Evolutionary conservation across 2,888 invertebrate species (phyloP), one percentile per base, ranked within the genome.

Genomic region (Chymomyza fuscimana): DNA sequence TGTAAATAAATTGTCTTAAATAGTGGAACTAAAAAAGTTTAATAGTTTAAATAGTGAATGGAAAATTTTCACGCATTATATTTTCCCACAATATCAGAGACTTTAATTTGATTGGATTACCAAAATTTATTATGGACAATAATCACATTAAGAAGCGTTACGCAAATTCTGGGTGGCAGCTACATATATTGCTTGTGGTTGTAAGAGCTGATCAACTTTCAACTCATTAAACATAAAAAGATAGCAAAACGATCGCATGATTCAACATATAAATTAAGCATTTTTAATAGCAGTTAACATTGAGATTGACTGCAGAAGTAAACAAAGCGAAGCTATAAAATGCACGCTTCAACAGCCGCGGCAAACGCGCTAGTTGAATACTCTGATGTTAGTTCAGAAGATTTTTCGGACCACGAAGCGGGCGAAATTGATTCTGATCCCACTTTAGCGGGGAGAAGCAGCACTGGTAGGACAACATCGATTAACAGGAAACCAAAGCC

Each of bases 331-430:
- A 70, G 70, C 29, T 69, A 67, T 60, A 84, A 74, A 68, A 87
- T 82, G 84, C 89, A 88, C 79, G 82, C 87, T 58, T 82, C 80
- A 62, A 79, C 88, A 50, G 76, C 86, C 52, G 74, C 76, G 60
- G 77, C 86, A 29, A 79, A 72, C 51, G 88, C 82, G 59, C 86
- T 91, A 66, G 92, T 92, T 50, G 97, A 97, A 91, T 97, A 97
- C 92, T 97, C 97, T 16, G 97, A 97, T 92, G 97, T 97, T 46
- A 97, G 97, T 92, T 97, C 97, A 15, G 97, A 97, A 92, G 97
- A 96, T 89, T 94, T 97, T 73, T 97, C 97, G 46, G 97, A 96
- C 89, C 96, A 97, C 1, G 97, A 97, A 93, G 96, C 97, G 58
- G 97, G 97, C 69, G 97, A 97, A 93, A 96, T 97, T 82, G 96